Evolutionary conservation across 1,140 invertebrate genomes (phyloP).

Genomic region (Ips typographus): DNA sequence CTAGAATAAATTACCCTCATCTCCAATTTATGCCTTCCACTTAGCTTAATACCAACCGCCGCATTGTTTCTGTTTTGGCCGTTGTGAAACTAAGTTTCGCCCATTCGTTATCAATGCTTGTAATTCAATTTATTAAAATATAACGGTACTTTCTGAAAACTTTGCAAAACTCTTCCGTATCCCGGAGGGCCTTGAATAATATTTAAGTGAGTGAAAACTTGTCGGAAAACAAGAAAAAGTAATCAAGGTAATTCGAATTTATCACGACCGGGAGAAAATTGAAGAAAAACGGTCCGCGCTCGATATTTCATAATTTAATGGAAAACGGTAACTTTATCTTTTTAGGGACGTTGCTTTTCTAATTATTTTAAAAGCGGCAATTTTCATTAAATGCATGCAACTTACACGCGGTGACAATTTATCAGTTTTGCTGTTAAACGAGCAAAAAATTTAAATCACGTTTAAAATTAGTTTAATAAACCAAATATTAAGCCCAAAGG

Average conservation of each 20-base stretch:
- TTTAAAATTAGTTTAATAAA: too few relatives aligned
- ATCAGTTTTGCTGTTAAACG: too few relatives aligned
- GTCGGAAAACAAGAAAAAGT: constrained; percentile 21
- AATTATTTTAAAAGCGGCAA: constrained; percentile 2
- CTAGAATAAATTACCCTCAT: too few relatives aligned
- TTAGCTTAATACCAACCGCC: too few relatives aligned
- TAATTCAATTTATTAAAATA: constrained; percentile 19
- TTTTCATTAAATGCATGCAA: constrained; percentile 3
- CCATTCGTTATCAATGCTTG: not conserved
- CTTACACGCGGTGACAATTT: too few relatives aligned
- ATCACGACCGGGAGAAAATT: constrained; percentile 4
- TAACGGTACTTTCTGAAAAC: constrained; percentile 7
- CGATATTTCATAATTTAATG: constrained; percentile 22
- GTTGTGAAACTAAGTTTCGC: not conserved
- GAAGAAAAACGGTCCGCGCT: not conserved
- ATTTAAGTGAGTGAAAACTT: constrained; percentile 16
- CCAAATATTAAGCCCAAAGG: too few relatives aligned
- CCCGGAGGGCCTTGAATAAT: not conserved
- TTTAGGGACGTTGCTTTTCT: not conserved
- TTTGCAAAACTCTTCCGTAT: constrained; percentile 4
- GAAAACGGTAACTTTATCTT: not conserved
- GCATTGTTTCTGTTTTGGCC: not conserved
- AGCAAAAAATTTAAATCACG: too few relatives aligned
- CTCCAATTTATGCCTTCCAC: too few relatives aligned
- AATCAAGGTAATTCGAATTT: constrained; percentile 20